These are phyloP conservation scores for Lagocephalus sceleratus DNA, from an alignment of 2,797 vertebrate genomes.

Conservation along the genomic window DNA sequence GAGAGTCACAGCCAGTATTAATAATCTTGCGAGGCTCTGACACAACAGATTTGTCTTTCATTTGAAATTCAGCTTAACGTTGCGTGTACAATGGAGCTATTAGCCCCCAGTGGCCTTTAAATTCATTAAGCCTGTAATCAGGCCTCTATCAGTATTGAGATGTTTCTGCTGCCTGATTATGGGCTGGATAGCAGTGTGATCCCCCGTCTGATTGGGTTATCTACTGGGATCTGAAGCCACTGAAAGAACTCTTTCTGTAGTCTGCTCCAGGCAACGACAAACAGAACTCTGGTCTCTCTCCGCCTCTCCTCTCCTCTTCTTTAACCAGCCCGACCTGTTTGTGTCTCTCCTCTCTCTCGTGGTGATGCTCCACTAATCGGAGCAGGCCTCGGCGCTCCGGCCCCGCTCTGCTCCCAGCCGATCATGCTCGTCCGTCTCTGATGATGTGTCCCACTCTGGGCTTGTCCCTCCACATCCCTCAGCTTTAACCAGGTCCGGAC, in stretches of 20 bases:
- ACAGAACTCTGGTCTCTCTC: constrained; percentile 15
- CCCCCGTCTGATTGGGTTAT: constrained; percentile 24
- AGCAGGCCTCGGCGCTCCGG: constrained; percentile 54
- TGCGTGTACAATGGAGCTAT: constrained; percentile 4
- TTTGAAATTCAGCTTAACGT: constrained; percentile 1
- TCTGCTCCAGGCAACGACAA: constrained; percentile 23
- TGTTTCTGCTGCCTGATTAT: constrained; percentile 14
- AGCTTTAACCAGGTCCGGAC: constrained; percentile 22
- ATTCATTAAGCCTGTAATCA: constrained; percentile 39
- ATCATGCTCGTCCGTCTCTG: constrained; percentile 49
- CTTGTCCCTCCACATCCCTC: constrained; percentile 21
- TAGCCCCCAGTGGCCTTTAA: constrained; percentile 20
- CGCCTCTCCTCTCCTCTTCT: constrained; percentile 7
- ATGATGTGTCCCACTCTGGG: constrained; percentile 36
- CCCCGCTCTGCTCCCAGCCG: constrained; percentile 36
- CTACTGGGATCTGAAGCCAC: constrained; percentile 13
- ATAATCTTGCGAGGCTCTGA: constrained; percentile 2
- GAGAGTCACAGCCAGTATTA: neutral
- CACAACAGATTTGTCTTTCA: constrained; percentile 4
- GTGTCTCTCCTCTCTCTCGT: constrained; percentile 41
- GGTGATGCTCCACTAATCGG: constrained; percentile 65
- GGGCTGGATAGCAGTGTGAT: constrained; percentile 22
- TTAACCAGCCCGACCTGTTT: constrained; percentile 29
- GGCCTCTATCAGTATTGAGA: constrained; percentile 17
- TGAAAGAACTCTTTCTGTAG: too few species aligned